Conservation (phyloP, 1,140 invertebrate genomes). For the Leptopilina clavipes region DNA sequence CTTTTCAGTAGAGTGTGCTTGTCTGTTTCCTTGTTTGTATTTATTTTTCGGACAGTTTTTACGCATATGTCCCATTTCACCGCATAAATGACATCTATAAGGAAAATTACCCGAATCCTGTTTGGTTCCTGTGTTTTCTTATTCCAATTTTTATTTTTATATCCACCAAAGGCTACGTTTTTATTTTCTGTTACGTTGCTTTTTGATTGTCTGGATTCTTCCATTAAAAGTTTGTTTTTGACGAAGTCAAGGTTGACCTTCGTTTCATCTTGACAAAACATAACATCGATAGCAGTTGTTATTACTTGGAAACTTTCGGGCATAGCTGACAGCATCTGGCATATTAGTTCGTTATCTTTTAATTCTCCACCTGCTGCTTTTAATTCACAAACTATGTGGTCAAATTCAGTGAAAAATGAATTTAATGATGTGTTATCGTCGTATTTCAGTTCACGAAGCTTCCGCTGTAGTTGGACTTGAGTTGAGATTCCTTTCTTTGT, state of each 20-base stretch:
- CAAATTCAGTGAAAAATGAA: background rate
- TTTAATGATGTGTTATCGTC: background rate
- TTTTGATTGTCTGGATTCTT: too few species aligned
- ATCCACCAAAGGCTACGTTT: too few species aligned
- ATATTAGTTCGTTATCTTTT: background rate
- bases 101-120: background rate
- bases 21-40: background rate
- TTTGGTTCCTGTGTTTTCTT: background rate
- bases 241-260: background rate
- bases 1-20: background rate
- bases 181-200: too few species aligned
- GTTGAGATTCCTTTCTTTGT: slow-evolving; percentile 1
- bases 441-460: background rate
- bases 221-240: slow-evolving; percentile 12
- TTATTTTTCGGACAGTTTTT: slow-evolving; percentile 1
- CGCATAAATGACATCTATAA: slow-evolving; percentile 2
- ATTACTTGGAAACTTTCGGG: background rate
- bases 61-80: background rate
- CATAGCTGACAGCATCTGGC: background rate
- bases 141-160: background rate
- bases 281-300: background rate
- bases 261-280: background rate
- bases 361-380: background rate
- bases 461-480: background rate
- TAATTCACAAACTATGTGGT: background rate